A percentile compares a stretch with the other conserved stretches of the same genome.
Conservation (phyloP, 2,797 vertebrate species). For the Anabas testudineus region DNA sequence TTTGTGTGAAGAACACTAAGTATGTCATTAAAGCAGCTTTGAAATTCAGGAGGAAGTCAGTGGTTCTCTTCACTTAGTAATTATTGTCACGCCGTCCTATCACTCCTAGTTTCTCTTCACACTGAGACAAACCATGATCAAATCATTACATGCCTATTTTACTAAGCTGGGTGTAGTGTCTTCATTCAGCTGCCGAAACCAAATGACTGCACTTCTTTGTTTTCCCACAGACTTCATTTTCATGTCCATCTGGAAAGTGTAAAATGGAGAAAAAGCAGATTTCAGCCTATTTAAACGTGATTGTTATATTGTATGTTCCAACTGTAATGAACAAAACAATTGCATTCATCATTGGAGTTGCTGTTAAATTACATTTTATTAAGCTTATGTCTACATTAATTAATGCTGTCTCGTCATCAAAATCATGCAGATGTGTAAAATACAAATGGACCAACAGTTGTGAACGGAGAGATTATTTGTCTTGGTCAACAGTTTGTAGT, state of each 20-base stretch:
- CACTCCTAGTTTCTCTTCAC: neutral
- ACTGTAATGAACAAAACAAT: neutral
- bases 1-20: no score
- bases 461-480: constrained; percentile 37
- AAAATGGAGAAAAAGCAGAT: constrained; percentile 1
- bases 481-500: constrained; percentile 33
- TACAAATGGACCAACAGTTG: constrained; percentile 14
- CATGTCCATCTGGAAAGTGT: neutral
- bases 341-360: neutral
- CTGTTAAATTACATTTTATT: constrained; percentile 33
- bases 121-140: neutral
- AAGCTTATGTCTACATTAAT: constrained; percentile 12
- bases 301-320: neutral
- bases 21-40: neutral
- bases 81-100: no score
- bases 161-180: neutral
- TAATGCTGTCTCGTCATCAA: constrained; percentile 23
- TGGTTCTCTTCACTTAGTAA: neutral
- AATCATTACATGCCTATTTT: neutral
- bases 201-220: neutral
- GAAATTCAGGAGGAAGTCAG: neutral
- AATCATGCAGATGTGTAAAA: constrained; percentile 30
- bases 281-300: neutral
- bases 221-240: neutral
- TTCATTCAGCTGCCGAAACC: neutral